These are phyloP conservation scores for Archilochus colubris DNA, from an alignment of 2,113 vertebrate species.

Conservation along the genomic window DNA sequence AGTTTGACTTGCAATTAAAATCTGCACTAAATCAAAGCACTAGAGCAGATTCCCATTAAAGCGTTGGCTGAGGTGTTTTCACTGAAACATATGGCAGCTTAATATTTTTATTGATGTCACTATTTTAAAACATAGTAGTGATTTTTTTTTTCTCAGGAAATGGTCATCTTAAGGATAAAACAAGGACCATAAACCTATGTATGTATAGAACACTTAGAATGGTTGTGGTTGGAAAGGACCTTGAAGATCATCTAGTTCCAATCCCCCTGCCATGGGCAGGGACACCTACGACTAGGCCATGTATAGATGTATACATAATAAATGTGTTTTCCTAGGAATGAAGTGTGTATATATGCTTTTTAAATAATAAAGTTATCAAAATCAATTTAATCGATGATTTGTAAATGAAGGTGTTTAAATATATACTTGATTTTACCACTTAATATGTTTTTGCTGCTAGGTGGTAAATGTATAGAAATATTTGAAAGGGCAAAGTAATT, in stretches of 20 bases:
- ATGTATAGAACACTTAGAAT: no score
- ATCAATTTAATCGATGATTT: not conserved
- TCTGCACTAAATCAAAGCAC: not conserved
- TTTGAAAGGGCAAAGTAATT: not conserved
- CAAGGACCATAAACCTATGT: not conserved
- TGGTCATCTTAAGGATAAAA: not conserved
- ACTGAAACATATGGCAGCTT: not conserved
- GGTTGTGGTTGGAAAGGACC: no score
- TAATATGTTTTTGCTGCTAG: not conserved
- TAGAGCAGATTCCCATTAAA: not conserved
- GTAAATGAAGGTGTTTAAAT: not conserved
- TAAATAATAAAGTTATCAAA: not conserved
- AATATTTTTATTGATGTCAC: not conserved
- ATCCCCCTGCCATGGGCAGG: no score
- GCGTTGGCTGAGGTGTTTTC: not conserved
- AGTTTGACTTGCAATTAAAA: not conserved
- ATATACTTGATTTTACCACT: not conserved
- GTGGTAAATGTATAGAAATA: not conserved
- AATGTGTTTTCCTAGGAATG: not conserved
- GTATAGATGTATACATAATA: not conserved
- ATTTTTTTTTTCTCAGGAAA: not conserved
- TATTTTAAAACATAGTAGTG: not conserved
- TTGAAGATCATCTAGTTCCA: no score
- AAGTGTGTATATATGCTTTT: not conserved
- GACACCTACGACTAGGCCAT: no score